Base-by-base conservation (phyloP, 2,797 vertebrate species). In the Melanogrammus aeglefinus region DNA sequence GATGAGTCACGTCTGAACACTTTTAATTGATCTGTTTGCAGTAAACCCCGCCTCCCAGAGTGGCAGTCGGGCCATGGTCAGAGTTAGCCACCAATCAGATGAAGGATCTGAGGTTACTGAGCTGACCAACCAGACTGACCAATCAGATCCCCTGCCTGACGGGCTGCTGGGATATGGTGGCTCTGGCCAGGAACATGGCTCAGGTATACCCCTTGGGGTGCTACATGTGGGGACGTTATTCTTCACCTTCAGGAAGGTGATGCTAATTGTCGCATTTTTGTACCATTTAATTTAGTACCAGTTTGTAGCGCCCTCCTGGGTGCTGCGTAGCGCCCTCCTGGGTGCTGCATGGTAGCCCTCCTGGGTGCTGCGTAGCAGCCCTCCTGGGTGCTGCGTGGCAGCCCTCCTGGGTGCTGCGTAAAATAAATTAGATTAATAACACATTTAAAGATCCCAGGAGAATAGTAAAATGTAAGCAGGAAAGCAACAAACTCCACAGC, bases 41-140 rank as follows among this genome's bases (percentile, higher is more conserved):
- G 89, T 84, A 86, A 83, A 79, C 84, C 86, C 80, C 73, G 86
- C 88, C 69, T 74, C 82, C 5, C 85, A 87, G 24, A 74, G 78
- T 75, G 79, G 51, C 1, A 81, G 76, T 77, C 75, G 74, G 10
- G 81, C 7, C 44, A 4, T 27, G 0, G 21, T 77, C 70, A 13
- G 76, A 81, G 75, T 63, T 4, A 44, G 7, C 33, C n/a, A 51
- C 39, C 73, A 83, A 27, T 69, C 63, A 27, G 63, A 27, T 69
- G 63, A 69, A 69, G 63, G 63, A 27, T 4, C n/a, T 69, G 24
- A 69, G 9, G 63, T 13, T 24, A 69, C 57, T 63, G 57, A 63
- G 57, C n/a, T 63, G 57, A 63, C 2, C 24, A 10, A 27, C 24
- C n/a, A 27, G n/a, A 69, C 24, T 69, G 63, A 69, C 24, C 63